Conservation (phyloP, 2,113 vertebrate species). For the Callipepla californica region DNA sequence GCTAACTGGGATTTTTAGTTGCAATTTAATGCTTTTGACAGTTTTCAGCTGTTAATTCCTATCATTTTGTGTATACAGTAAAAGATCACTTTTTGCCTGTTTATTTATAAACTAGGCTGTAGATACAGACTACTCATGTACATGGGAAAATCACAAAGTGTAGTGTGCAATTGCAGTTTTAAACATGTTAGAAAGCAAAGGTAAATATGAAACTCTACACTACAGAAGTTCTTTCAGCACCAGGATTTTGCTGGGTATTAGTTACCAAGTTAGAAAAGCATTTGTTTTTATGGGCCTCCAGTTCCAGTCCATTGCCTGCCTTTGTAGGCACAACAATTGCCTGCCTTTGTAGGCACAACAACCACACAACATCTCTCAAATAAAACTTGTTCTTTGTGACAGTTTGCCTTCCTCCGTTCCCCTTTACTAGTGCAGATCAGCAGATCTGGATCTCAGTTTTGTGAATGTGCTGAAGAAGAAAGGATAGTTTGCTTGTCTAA, state of each 20-base stretch:
- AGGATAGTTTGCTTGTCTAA: not conserved
- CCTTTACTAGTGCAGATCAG: not conserved
- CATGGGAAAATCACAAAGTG: not conserved
- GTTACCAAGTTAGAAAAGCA: not conserved
- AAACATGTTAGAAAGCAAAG: not conserved
- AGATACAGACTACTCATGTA: not conserved
- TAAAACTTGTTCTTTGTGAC: not conserved
- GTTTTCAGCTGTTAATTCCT: not conserved
- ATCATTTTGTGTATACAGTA: not conserved
- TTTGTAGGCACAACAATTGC: not conserved
- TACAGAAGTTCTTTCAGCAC: constrained; percentile 15
- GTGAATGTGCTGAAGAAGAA: not conserved
- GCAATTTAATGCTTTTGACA: not conserved
- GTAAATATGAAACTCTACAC: not conserved
- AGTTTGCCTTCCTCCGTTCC: not conserved
- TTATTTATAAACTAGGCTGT: not conserved
- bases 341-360: not conserved
- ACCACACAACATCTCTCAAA: not conserved
- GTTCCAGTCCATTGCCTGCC: not conserved
- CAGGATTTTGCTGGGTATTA: not conserved
- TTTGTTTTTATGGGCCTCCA: not conserved
- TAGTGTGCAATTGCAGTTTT: not conserved
- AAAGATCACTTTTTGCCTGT: not conserved
- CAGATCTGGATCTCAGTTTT: not conserved
- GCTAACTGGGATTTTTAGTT: not conserved